Conservation (phyloP, 1,140 invertebrate genomes). For the Drosophila chauvacae region DNA sequence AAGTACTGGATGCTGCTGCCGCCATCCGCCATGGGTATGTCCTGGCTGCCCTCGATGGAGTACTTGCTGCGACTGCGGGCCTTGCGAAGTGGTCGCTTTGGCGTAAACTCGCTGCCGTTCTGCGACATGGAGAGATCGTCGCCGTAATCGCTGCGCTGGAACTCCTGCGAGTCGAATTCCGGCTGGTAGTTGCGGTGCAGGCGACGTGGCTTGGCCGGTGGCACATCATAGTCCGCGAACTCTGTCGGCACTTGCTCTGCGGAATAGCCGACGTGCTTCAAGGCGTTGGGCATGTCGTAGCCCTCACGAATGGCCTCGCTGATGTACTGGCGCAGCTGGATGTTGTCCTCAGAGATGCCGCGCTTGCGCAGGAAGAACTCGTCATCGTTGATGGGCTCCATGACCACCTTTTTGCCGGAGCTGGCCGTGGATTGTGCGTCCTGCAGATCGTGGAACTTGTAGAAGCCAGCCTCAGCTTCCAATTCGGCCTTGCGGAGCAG, state of each 20-base stretch:
- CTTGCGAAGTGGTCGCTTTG: constrained; percentile 78
- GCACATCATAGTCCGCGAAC: constrained; percentile 77
- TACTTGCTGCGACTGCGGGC: constrained; percentile 78
- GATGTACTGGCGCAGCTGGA: constrained; percentile 90
- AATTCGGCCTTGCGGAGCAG: constrained; percentile 76
- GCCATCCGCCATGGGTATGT: constrained; percentile 63
- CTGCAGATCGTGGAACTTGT: constrained; percentile 73
- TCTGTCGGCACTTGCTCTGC: constrained; percentile 53
- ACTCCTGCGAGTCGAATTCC: constrained; percentile 75
- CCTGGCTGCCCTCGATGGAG: constrained; percentile 84
- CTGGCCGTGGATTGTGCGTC: constrained; percentile 84
- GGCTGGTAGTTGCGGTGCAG: constrained; percentile 68
- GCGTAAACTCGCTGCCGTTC: constrained; percentile 80
- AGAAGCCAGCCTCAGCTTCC: constrained; percentile 74
- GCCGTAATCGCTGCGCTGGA: constrained; percentile 78
- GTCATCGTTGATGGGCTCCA: constrained; percentile 94
- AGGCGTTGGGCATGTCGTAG: constrained; percentile 88
- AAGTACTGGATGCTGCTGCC: constrained; percentile 78
- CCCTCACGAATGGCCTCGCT: constrained; percentile 92
- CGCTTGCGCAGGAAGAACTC: constrained; percentile 93
- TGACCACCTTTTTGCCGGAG: constrained; percentile 86
- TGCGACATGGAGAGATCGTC: constrained; percentile 81
- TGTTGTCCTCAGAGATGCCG: constrained; percentile 92
- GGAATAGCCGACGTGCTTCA: constrained; percentile 86
- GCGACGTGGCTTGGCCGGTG: constrained; percentile 78